Conservation (phyloP, 2,113 vertebrate genomes). For the Nesoenas mayeri region DNA sequence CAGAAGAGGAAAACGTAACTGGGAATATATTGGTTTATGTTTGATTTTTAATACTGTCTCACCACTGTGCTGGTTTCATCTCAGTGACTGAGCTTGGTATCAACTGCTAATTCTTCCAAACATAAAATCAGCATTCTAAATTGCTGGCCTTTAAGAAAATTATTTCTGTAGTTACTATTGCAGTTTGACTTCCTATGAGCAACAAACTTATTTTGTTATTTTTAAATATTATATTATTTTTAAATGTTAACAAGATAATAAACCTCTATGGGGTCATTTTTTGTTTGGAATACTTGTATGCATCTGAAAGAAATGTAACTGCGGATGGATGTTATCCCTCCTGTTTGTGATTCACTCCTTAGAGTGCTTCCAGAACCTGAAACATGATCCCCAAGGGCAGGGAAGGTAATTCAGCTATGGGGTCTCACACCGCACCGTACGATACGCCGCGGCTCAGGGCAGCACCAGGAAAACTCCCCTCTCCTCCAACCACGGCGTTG, state of each 20-base stretch:
- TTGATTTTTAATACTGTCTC: not conserved
- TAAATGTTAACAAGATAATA: not conserved
- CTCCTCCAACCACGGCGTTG: not conserved
- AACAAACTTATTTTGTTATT: not conserved
- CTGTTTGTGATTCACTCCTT: not conserved
- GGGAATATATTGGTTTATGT: not conserved
- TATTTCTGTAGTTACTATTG: not conserved
- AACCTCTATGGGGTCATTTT: not conserved
- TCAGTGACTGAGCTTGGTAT: not conserved
- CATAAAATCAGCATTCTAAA: not conserved
- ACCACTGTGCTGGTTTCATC: not conserved
- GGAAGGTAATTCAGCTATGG: not conserved
- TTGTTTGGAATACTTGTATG: not conserved
- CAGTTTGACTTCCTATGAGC: not conserved
- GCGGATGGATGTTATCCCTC: not conserved
- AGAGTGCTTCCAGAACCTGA: constrained; percentile 39
- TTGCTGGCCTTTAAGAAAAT: not conserved
- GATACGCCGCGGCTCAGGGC: not conserved
- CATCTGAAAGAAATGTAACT: not conserved
- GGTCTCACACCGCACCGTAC: not conserved
- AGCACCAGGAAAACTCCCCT: not conserved
- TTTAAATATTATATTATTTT: not conserved
- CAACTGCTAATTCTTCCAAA: not conserved
- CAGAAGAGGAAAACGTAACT: not conserved
- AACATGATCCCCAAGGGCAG: not conserved